Base-by-base conservation (phyloP, 2,113 vertebrate species). In the Oreochromis aureus region DNA sequence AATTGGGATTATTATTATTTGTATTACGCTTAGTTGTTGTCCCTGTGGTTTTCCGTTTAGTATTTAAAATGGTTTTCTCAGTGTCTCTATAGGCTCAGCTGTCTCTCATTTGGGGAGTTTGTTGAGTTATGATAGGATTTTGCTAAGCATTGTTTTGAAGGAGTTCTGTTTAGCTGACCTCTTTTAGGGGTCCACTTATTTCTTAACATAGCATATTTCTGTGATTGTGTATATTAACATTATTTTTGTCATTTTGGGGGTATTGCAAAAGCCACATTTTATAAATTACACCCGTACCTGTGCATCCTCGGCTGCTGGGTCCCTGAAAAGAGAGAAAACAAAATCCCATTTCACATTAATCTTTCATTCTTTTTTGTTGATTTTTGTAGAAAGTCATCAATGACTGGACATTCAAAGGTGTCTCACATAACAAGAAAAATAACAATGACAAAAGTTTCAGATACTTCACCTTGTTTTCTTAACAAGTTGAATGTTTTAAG, bases 61-160 rank as follows among this genome's bases (percentile, higher is more conserved):
- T 63, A 3, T 63, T 63, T 63, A 0, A 63, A 0, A 63, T 63
- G 2, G 2, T 61, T 61, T 61, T 61, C 30, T 34, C 30, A 0
- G 30, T 36, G 30, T 34, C 9, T 63, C 9, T 36, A 0, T 63
- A 19, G 18, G 16, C 9, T n/a, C 1, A 0, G 1, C 16, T 19
- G 58, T 34, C 16, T 63, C 10, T 63, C 59, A 63, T 63, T 63
- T 63, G 59, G 59, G 4, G 6, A n/a, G 59, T 61, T 19, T 61
- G 30, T 34, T 1, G 58, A 61, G 30, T 34, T 34, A 61, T 34
- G 16, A 61, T 34, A 19, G 19, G 30, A 63, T 36, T 63, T 63
- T 63, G 2, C 18, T 36, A 63, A 63, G 32, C 32, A 36, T 36
- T 63, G 36, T 63, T 63, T n/a, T 63, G 6, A 36, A 19, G 18